Percentiles rank a stretch among this genome's conserved stretches.
phyloP scores from a whole-genome alignment of 1,140 invertebrate genomes.

The Epicauta chinensis region DNA sequence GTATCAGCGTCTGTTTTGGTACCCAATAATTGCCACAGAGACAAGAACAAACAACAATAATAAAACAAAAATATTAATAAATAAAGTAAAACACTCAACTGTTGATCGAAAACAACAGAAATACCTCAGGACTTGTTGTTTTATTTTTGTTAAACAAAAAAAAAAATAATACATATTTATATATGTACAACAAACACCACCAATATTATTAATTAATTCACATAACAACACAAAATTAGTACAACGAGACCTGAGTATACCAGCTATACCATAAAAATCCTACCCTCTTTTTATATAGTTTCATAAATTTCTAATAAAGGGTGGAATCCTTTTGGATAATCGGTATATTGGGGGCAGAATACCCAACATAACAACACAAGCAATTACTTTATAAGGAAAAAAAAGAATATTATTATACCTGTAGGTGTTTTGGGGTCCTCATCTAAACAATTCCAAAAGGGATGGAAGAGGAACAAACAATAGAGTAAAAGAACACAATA shows the following conservation, averaged over 20 bases:
- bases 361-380: no score
- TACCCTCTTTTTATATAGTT: no score
- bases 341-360: no score
- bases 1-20: slow-evolving; percentile 26
- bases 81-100: slow-evolving; percentile 18
- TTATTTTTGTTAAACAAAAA: not conserved
- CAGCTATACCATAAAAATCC: no score
- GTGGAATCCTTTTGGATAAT: no score
- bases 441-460: slow-evolving; percentile 27
- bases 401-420: slow-evolving; percentile 28
- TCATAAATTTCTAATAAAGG: no score
- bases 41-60: slow-evolving; percentile 24
- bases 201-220: no score
- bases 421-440: slow-evolving; percentile 27
- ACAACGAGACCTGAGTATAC: no score
- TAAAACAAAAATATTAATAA: slow-evolving; percentile 28
- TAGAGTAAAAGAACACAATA: slow-evolving; percentile 35
- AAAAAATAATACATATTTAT: no score
- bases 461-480: slow-evolving; percentile 1
- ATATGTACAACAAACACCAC: no score
- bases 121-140: slow-evolving; percentile 9
- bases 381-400: no score
- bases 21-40: slow-evolving; percentile 17
- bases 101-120: slow-evolving; percentile 17
- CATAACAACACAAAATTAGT: no score